Evolutionary conservation across 2,797 vertebrate species (phyloP).

Genomic region (Cyprinella venusta): DNA sequence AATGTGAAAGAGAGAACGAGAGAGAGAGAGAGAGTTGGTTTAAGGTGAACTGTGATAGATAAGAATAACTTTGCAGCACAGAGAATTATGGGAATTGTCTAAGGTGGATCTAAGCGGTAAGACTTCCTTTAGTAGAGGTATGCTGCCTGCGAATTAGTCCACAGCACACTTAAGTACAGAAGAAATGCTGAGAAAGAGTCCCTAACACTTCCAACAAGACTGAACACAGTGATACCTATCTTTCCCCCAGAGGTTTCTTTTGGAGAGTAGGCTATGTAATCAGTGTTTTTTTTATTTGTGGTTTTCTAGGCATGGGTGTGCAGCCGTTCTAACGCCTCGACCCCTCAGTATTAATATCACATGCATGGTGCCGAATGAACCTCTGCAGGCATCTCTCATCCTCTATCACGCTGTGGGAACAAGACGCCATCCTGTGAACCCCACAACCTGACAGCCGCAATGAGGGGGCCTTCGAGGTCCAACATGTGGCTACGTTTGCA

Average conservation of each 20-base stretch:
- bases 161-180: slow-evolving; percentile 13
- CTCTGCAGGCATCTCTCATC: slow-evolving; percentile 40
- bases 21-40: slow-evolving; percentile 50
- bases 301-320: slow-evolving; percentile 50
- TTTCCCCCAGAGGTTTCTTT: slow-evolving; percentile 20
- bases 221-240: slow-evolving; percentile 27
- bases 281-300: slow-evolving; percentile 45
- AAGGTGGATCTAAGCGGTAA: slow-evolving; percentile 38
- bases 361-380: slow-evolving; percentile 43
- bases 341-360: slow-evolving; percentile 59
- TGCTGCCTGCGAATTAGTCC: slow-evolving; percentile 1
- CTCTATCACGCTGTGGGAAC: slow-evolving; percentile 29
- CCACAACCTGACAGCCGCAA: slow-evolving; percentile 49
- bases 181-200: slow-evolving; percentile 9
- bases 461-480: slow-evolving; percentile 47
- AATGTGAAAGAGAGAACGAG: slow-evolving; percentile 32
- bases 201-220: not conserved
- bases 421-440: slow-evolving; percentile 52
- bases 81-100: slow-evolving; percentile 48
- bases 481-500: slow-evolving; percentile 59
- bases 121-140: slow-evolving; percentile 6
- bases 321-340: slow-evolving; percentile 44
- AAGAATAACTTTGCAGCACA: slow-evolving; percentile 33
- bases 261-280: slow-evolving; percentile 40
- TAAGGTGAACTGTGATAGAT: slow-evolving; percentile 59